Evolutionary conservation across 1,140 invertebrate genomes (phyloP).

Genomic region (Pogonus chalceus): DNA sequence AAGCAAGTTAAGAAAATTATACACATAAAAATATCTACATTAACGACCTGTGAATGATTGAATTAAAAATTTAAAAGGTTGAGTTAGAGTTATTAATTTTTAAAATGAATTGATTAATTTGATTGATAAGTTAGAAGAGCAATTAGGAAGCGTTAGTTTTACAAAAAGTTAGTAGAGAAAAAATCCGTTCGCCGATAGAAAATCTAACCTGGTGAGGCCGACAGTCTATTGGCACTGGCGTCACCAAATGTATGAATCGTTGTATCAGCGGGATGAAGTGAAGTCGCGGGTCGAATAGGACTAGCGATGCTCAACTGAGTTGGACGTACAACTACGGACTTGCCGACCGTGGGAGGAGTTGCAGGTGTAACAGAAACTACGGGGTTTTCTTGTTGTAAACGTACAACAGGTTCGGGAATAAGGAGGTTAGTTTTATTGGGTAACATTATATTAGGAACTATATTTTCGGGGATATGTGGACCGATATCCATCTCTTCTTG

Average conservation of each 20-base stretch:
- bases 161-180: not conserved
- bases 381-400: conserved; percentile 12
- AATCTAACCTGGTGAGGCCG: conserved; percentile 22
- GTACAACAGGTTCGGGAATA: conserved; percentile 28
- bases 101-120: too few relatives aligned
- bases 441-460: conserved; percentile 7
- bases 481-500: conserved; percentile 14
- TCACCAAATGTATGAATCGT: conserved; percentile 1
- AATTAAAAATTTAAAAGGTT: too few relatives aligned
- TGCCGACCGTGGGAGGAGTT: conserved; percentile 12
- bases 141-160: too few relatives aligned
- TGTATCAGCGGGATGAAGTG: conserved; percentile 10
- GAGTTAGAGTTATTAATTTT: too few relatives aligned
- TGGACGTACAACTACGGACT: conserved; percentile 27
- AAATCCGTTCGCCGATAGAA: not conserved
- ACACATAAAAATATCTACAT: too few relatives aligned
- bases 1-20: too few relatives aligned
- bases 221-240: conserved; percentile 14
- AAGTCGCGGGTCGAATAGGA: conserved; percentile 32
- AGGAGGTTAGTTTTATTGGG: conserved; percentile 19
- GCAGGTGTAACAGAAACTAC: conserved; percentile 23
- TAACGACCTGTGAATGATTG: too few relatives aligned
- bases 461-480: not conserved
- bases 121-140: too few relatives aligned
- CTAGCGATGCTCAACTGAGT: conserved; percentile 30